Percentiles rank a stretch among this genome's conserved stretches.
Evolutionary conservation across 2,888 invertebrate genomes (phyloP).

Genomic region (Heliconius erato): DNA sequence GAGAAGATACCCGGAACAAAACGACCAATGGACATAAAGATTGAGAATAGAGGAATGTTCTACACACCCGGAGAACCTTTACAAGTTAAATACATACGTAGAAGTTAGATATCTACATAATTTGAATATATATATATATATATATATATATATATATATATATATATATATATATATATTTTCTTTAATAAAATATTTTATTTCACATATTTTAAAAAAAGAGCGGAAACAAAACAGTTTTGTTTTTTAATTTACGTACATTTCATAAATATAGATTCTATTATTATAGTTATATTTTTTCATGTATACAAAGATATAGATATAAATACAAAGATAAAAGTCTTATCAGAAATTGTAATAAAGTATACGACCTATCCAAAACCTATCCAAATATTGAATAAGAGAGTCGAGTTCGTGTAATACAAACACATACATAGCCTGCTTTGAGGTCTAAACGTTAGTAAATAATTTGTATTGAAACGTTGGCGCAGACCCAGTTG

Average conservation of each 20-base stretch:
- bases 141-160: no score
- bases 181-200: neutral
- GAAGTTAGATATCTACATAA: neutral
- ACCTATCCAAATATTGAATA: conserved; percentile 1
- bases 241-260: neutral
- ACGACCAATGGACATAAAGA: neutral
- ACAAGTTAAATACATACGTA: conserved; percentile 15
- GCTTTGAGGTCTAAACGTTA: conserved; percentile 29
- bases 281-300: neutral
- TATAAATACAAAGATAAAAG: neutral
- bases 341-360: conserved; percentile 2
- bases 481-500: conserved; percentile 36
- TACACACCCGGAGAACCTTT: conserved; percentile 8
- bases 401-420: conserved; percentile 7
- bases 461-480: conserved; percentile 38
- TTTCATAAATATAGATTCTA: neutral
- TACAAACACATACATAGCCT: neutral
- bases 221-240: no score
- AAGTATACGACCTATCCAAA: neutral
- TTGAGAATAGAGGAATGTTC: neutral
- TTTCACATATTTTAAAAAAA: neutral
- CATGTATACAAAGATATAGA: neutral
- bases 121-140: neutral
- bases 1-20: neutral
- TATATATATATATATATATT: neutral